Evolutionary conservation across 2,888 invertebrate genomes (phyloP), one percentile per base, ranked within the genome.

Genomic region (Drosophila antonietae): DNA sequence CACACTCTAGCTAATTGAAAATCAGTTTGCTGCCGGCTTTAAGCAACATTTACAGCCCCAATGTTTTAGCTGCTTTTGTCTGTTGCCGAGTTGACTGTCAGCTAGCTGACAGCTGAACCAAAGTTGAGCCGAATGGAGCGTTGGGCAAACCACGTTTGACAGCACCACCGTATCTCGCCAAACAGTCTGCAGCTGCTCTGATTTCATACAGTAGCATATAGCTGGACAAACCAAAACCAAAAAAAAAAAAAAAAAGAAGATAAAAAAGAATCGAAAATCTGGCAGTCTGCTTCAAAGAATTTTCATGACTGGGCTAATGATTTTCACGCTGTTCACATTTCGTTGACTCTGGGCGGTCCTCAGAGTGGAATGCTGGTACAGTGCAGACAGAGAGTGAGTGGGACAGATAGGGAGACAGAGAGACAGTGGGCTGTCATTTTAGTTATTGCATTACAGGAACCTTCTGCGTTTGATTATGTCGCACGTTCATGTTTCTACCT

Each of bases 401-500:
- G 15, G 35, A 6, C 52, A 7, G 20, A 52, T 8, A 23, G 52
- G 2, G 20, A 9, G 37, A 7, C 53, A 2, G 57, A 68, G 47
- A 49, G 63, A 62, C 76, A 56, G 82, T 69, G 68, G 67, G 75
- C 73, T 85, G 88, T 85, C 85, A 84, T 84, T 85, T 89, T 82
- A 84, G 89, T 87, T 88, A 87, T 85, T 85, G 86, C 80, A 75
- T 89, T 85, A 80, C 86, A 76, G 75, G 75, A 68, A 73, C 60
- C 57, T 79, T 76, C 85, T 89, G 89, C 81, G 75, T 87, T 88
- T 88, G 85, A 86, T 89, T 89, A 78, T 89, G 88, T 78, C 71
- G 74, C 82, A 75, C 70, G 69, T 75, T 68, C 80, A 69, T 88
- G 85, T 82, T 82, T 59, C 70, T 66, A 78, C 64, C 78, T 80